Percentiles rank a stretch among this genome's conserved stretches.
phyloP scores from a whole-genome alignment of 2,797 vertebrate genomes.

The Tachyglossus aculeatus region DNA sequence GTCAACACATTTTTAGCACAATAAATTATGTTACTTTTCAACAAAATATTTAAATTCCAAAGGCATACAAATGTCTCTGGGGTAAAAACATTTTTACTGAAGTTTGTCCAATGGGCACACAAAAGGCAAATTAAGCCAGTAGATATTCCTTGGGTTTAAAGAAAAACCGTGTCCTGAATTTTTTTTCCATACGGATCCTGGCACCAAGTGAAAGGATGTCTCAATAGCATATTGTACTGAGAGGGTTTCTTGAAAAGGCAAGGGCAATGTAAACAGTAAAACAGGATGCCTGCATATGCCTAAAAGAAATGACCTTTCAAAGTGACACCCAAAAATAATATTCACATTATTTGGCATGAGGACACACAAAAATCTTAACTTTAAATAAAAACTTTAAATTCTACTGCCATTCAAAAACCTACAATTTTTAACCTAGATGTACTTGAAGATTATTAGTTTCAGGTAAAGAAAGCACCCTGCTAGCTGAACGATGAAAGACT shows the following conservation, averaged over 20 bases:
- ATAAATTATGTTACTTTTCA: not conserved
- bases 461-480: conserved; percentile 53
- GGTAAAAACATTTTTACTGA: not conserved
- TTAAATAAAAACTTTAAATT: conserved; percentile 1
- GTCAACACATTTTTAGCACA: not conserved
- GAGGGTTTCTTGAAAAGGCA: too few species aligned
- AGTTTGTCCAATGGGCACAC: not conserved
- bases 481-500: conserved; percentile 54
- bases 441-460: not conserved
- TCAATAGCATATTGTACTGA: too few species aligned
- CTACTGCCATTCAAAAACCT: conserved; percentile 5
- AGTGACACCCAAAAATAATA: not conserved
- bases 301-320: too few species aligned
- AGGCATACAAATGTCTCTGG: not conserved
- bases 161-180: too few species aligned
- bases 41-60: not conserved
- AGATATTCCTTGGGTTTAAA: too few species aligned
- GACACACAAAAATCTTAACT: not conserved
- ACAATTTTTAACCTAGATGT: conserved; percentile 8
- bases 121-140: not conserved
- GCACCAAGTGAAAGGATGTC: too few species aligned
- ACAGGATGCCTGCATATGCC: too few species aligned
- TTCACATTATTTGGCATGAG: not conserved
- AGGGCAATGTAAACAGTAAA: too few species aligned
- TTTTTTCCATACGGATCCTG: too few species aligned